These are phyloP conservation scores for Alcis repandata DNA, from an alignment of 2,888 invertebrate genomes.

Conservation along the genomic window DNA sequence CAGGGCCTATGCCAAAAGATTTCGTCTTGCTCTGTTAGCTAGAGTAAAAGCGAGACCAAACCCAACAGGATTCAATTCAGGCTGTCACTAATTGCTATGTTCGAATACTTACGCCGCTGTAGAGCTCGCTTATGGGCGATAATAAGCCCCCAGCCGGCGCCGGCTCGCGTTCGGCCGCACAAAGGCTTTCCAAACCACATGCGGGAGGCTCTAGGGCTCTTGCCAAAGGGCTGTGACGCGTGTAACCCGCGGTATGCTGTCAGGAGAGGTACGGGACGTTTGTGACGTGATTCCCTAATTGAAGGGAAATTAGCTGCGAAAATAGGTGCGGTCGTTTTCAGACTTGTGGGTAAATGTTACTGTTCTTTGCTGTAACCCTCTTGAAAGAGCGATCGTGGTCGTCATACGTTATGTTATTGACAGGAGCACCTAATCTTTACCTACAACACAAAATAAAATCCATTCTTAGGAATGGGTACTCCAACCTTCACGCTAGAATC, in stretches of 20 bases:
- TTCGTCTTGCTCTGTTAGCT: too few species aligned
- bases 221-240: conserved; percentile 48
- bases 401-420: too few species aligned
- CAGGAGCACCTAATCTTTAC: too few species aligned
- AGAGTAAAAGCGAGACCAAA: too few species aligned
- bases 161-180: conserved; percentile 61
- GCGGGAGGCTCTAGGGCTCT: conserved; percentile 48
- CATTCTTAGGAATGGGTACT: too few species aligned
- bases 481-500: too few species aligned
- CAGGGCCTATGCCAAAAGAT: too few species aligned
- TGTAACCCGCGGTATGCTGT: conserved; percentile 27
- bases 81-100: background rate
- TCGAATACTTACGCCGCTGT: conserved; percentile 1
- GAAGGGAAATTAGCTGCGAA: conserved; percentile 17
- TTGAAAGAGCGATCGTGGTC: too few species aligned
- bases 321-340: conserved; percentile 2
- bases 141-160: conserved; percentile 54
- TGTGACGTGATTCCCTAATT: conserved; percentile 21
- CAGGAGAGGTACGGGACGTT: conserved; percentile 1
- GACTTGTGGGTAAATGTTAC: background rate
- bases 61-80: too few species aligned
- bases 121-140: conserved; percentile 48
- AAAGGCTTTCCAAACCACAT: conserved; percentile 66
- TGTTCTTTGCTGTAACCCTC: too few species aligned
- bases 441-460: too few species aligned